Percentiles rank a stretch among this genome's conserved stretches.
Conservation (phyloP, 2,113 vertebrate species). For the Fulmarus glacialis region DNA sequence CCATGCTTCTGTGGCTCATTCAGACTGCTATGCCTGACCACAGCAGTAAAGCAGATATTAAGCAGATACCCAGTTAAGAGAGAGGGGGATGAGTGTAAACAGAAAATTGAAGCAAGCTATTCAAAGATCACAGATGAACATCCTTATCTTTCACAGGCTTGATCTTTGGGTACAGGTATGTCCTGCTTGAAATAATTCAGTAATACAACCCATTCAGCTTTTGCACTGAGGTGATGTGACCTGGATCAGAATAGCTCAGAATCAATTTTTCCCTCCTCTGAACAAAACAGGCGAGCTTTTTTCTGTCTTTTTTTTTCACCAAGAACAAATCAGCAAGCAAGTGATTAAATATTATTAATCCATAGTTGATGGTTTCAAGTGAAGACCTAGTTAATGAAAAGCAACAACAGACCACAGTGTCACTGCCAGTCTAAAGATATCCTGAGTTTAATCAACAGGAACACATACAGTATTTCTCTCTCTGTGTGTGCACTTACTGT, state of each 20-base stretch:
- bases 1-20: background rate
- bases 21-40: background rate
- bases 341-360: background rate
- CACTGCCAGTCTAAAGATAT: background rate
- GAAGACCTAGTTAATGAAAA: background rate
- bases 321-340: background rate
- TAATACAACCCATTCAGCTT: background rate
- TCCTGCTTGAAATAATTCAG: background rate
- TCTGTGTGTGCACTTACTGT: background rate
- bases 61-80: background rate
- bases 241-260: background rate
- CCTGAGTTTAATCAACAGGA: background rate
- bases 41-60: background rate
- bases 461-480: background rate
- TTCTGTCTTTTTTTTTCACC: background rate
- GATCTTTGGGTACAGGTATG: background rate
- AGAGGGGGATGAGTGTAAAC: background rate
- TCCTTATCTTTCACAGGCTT: background rate
- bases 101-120: background rate
- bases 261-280: background rate
- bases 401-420: background rate
- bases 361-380: background rate
- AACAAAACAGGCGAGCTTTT: background rate
- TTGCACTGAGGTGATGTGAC: background rate
- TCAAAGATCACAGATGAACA: background rate